Evolutionary conservation across 2,888 invertebrate species (phyloP).

Genomic region (Drosophila lutescens): DNA sequence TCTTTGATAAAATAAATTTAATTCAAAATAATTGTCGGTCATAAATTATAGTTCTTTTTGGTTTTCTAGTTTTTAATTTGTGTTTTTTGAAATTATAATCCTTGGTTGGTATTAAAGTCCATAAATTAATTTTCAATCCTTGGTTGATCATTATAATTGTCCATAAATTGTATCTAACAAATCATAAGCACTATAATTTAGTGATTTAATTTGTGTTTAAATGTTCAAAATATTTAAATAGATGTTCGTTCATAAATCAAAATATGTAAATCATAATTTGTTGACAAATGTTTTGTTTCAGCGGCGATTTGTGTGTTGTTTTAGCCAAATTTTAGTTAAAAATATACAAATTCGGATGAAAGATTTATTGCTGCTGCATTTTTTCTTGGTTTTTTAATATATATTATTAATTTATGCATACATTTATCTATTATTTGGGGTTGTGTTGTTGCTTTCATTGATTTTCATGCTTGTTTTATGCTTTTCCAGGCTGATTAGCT

Average conservation of each 20-base stretch:
- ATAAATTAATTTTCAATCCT: not conserved
- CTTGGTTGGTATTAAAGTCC: not conserved
- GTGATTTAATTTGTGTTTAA: not conserved
- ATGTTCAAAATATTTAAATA: too few species aligned
- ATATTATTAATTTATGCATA: too few species aligned
- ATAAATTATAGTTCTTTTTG: too few species aligned
- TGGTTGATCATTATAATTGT: not conserved
- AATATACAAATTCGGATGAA: not conserved
- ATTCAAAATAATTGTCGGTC: too few species aligned
- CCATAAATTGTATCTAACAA: not conserved
- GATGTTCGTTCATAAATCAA: not conserved
- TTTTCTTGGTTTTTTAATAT: not conserved
- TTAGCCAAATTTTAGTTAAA: not conserved
- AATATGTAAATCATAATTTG: not conserved
- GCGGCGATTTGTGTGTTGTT: not conserved
- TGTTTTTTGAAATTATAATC: not conserved
- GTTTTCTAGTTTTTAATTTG: too few species aligned
- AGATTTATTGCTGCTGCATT: not conserved
- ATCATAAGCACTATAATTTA: not conserved
- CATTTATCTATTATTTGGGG: too few species aligned
- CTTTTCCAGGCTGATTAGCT: not conserved
- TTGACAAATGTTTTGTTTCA: slow-evolving; percentile 1
- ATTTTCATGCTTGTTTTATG: not conserved
- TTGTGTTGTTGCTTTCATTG: not conserved
- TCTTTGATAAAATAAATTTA: not conserved